phyloP scores from a whole-genome alignment of 2,888 invertebrate genomes.

The Monopis laevigella region DNA sequence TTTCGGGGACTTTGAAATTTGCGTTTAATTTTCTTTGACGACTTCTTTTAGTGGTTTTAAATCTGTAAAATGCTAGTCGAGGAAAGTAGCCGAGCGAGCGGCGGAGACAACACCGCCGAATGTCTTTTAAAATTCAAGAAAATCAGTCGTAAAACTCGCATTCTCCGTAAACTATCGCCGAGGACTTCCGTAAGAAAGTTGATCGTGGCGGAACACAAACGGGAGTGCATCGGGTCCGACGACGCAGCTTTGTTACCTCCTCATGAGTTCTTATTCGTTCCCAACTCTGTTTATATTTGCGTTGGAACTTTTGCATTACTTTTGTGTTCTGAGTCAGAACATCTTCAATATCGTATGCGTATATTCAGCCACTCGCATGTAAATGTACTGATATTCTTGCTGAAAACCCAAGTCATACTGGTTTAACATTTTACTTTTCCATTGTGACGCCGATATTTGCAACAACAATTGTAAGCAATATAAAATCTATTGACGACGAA shows the following conservation, averaged over 20 bases:
- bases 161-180: constrained; percentile 31
- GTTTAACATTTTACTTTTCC: no score
- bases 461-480: no score
- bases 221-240: constrained; percentile 22
- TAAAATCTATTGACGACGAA: no score
- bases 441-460: no score
- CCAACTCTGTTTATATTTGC: constrained; percentile 6
- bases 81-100: neutral
- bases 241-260: constrained; percentile 7
- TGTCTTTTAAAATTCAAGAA: constrained; percentile 27
- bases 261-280: constrained; percentile 9
- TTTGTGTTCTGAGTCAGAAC: no score
- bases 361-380: no score
- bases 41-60: constrained; percentile 5
- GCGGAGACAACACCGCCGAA: constrained; percentile 2
- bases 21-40: constrained; percentile 50
- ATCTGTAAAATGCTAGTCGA: neutral
- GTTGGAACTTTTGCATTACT: constrained; percentile 8
- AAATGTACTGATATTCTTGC: no score
- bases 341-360: no score
- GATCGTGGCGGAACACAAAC: constrained; percentile 25
- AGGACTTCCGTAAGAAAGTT: constrained; percentile 40
- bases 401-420: no score
- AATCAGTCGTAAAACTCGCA: constrained; percentile 38
- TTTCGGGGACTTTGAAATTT: constrained; percentile 50